Evolutionary conservation across 2,113 vertebrate species (phyloP).

Genomic region (Laticauda colubrina): DNA sequence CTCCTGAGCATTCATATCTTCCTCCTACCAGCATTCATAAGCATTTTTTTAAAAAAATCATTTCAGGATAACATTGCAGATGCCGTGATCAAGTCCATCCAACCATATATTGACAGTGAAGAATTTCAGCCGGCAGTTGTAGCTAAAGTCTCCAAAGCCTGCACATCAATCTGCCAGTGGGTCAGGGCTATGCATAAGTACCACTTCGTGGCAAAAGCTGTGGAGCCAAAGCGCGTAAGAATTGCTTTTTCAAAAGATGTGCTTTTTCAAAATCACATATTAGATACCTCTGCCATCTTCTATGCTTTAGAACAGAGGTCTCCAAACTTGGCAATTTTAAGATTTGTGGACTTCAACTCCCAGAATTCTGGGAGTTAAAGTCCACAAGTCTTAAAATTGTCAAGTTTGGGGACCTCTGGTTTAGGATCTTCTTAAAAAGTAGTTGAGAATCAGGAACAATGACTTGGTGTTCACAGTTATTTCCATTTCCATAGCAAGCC

Average conservation of each 20-base stretch:
- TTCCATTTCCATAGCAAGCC: constrained; percentile 72
- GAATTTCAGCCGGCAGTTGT: constrained; percentile 89
- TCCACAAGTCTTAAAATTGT: too few relatives aligned
- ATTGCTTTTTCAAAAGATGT: accelerated
- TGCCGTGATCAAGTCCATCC: constrained; percentile 78
- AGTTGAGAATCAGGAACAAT: accelerated
- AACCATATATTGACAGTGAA: constrained; percentile 89
- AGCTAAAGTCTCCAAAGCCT: constrained; percentile 88
- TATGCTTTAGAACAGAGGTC: background rate
- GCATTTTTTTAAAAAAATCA: background rate
- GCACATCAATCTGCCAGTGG: constrained; percentile 94
- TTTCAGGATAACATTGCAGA: constrained; percentile 88
- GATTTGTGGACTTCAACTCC: too few relatives aligned
- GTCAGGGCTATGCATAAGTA: constrained; percentile 89
- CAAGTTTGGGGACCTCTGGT: too few relatives aligned
- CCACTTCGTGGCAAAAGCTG: constrained; percentile 82
- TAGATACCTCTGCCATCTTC: background rate
- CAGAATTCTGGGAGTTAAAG: too few relatives aligned
- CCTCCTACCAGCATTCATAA: background rate
- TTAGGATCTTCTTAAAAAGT: background rate
- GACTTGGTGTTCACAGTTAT: background rate
- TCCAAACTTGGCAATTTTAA: too few relatives aligned
- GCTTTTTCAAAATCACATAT: background rate
- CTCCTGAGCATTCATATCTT: background rate
- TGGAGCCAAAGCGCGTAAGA: constrained; percentile 88